phyloP scores from a whole-genome alignment of 2,113 vertebrate species.

The Microcebus griseorufus region DNA sequence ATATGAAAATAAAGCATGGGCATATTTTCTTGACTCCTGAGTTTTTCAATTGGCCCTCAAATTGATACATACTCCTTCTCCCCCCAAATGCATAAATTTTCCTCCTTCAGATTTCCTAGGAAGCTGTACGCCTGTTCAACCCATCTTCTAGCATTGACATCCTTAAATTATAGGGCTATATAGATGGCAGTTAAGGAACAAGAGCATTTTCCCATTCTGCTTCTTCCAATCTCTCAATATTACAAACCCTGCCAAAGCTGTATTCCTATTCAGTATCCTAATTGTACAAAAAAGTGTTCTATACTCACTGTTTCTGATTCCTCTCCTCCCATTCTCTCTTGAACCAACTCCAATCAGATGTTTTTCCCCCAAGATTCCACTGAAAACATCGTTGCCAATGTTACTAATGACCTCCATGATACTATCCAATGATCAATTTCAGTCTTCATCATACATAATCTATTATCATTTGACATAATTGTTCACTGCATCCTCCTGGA shows the following conservation, averaged over 20 bases:
- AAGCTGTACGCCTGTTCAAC: background rate
- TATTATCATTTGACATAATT: background rate
- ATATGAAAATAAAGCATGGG: too few relatives aligned
- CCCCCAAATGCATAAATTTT: background rate
- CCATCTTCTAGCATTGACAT: background rate
- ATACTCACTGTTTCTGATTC: background rate
- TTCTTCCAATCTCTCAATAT: background rate
- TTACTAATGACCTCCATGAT: background rate
- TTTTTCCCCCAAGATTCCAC: background rate
- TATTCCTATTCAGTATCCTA: background rate
- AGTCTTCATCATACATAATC: background rate
- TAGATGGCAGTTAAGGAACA: background rate
- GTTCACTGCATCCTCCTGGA: background rate
- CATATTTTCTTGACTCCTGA: too few relatives aligned
- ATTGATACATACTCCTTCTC: background rate
- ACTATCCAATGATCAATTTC: background rate
- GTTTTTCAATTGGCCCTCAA: background rate
- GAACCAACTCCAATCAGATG: background rate
- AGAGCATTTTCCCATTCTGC: background rate
- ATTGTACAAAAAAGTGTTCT: background rate
- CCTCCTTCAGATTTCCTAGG: background rate
- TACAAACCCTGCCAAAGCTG: background rate
- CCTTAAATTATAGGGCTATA: background rate
- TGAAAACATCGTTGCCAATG: background rate
- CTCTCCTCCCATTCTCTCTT: background rate